Evolutionary conservation across 2,113 vertebrate species (phyloP), one percentile per base, ranked within the genome.

Genomic region (Plectropomus leopardus): DNA sequence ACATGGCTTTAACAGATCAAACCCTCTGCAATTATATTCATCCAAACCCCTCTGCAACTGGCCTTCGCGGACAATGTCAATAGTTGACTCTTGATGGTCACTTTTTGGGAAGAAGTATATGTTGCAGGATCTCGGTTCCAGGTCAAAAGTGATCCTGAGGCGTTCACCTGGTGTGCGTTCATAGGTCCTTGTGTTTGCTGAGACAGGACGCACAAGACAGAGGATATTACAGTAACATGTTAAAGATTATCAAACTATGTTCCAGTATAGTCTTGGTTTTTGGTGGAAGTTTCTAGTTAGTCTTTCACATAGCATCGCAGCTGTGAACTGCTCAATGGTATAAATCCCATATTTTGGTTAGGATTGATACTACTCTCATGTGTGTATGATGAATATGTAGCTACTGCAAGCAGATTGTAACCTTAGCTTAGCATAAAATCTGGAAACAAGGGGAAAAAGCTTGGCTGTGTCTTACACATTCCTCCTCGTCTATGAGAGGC

Each of bases 111-210:
- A 24, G 68, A 76, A 89, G 72, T 73, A 69, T 76, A 89, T 69
- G 72, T 84, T 84, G 75, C 84, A 86, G 53, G 30, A 51, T 1
- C 9, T 4, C 0, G 16, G 8, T n/a, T 72, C 21, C 75, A 84
- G 24, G 7, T 50, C 0, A 13, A 11, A 65, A 44, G 0, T 21
- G 9, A 82, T 0, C 0, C 0, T 0, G 19, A 84, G 0, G 1
- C 0, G 0, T 23, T 42, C 1, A 7, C 51, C 70, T 47, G 5
- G 0, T 1, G 0, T 3, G 36, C 0, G 4, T 3, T 2, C 0
- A 34, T 11, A 30, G 4, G 0, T 0, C 14, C 0, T 4, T 10
- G 0, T 19, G 1, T 0, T 3, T n/a, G 13, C 81, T 86, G 72
- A 72, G 44, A 84, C 32, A n/a, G 13, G 45, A 42, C 0, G 6